Percentiles rank a stretch among this genome's conserved stretches.
These are phyloP conservation scores for Maniola jurtina DNA, from an alignment of 1,140 invertebrate species.

Conservation along the genomic window DNA sequence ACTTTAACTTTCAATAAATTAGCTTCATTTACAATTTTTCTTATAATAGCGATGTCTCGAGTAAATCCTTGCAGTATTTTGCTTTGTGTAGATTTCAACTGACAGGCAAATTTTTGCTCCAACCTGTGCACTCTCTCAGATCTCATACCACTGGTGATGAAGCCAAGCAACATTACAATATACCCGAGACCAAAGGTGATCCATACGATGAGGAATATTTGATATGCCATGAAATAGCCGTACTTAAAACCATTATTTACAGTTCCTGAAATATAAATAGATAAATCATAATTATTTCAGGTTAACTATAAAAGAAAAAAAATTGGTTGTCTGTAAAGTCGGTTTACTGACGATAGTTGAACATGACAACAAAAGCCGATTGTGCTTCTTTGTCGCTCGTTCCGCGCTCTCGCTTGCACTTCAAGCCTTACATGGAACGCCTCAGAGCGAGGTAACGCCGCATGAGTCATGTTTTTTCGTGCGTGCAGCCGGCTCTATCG, in stretches of 20 bases:
- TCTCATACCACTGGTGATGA: slow-evolving; percentile 84
- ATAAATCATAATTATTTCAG: neutral
- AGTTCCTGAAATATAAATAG: slow-evolving; percentile 66
- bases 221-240: slow-evolving; percentile 83
- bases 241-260: slow-evolving; percentile 79
- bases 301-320: too few species aligned
- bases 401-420: too few species aligned
- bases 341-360: too few species aligned
- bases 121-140: slow-evolving; percentile 87
- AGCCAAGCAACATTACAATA: slow-evolving; percentile 93
- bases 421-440: too few species aligned
- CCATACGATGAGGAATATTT: slow-evolving; percentile 89
- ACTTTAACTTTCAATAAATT: slow-evolving; percentile 89
- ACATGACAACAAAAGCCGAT: too few species aligned
- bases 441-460: too few species aligned
- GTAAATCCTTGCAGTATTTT: slow-evolving; percentile 89
- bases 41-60: slow-evolving; percentile 85
- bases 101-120: slow-evolving; percentile 86
- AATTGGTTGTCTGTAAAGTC: too few species aligned
- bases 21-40: slow-evolving; percentile 87
- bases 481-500: too few species aligned
- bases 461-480: too few species aligned
- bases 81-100: slow-evolving; percentile 87
- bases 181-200: slow-evolving; percentile 95
- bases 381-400: too few species aligned